phyloP scores from a whole-genome alignment of 2,888 invertebrate genomes.

The Chesias legatella region DNA sequence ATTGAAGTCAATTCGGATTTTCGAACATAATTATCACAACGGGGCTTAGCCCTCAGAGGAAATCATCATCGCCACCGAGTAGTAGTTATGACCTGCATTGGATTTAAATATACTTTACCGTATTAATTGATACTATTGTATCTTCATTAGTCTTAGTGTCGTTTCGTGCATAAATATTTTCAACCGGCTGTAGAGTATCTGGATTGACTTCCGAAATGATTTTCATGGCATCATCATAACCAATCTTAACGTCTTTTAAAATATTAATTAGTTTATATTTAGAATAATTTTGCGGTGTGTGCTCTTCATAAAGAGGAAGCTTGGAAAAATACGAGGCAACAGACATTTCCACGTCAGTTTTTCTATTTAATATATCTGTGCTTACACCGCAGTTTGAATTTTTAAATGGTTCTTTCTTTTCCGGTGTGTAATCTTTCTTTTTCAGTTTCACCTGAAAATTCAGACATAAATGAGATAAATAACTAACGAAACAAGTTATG shows the following conservation, averaged over 20 bases:
- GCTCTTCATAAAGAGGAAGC: constrained; percentile 13
- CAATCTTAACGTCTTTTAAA: constrained; percentile 55
- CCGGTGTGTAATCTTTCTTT: constrained; percentile 34
- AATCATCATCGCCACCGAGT: no score
- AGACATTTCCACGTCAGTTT: constrained; percentile 20
- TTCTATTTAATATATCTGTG: constrained; percentile 24
- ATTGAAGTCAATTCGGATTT: no score
- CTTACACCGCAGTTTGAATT: constrained; percentile 13
- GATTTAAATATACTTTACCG: no score
- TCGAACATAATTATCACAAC: no score
- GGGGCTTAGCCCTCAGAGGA: no score
- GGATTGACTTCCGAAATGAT: constrained; percentile 51
- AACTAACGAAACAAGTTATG: no score
- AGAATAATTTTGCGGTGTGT: constrained; percentile 42
- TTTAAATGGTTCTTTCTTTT: constrained; percentile 21
- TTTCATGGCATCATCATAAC: constrained; percentile 44
- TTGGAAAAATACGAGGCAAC: constrained; percentile 45
- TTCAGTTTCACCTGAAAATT: constrained; percentile 47
- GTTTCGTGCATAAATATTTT: constrained; percentile 36
- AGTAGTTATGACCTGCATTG: no score
- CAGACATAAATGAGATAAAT: background rate
- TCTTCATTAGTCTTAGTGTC: background rate
- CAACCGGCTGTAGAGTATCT: constrained; percentile 42
- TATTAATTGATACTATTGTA: background rate
- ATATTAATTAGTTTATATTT: constrained; percentile 63